Base-by-base conservation (phyloP, 2,888 invertebrate genomes). In the Chaetoderma sp. region DNA sequence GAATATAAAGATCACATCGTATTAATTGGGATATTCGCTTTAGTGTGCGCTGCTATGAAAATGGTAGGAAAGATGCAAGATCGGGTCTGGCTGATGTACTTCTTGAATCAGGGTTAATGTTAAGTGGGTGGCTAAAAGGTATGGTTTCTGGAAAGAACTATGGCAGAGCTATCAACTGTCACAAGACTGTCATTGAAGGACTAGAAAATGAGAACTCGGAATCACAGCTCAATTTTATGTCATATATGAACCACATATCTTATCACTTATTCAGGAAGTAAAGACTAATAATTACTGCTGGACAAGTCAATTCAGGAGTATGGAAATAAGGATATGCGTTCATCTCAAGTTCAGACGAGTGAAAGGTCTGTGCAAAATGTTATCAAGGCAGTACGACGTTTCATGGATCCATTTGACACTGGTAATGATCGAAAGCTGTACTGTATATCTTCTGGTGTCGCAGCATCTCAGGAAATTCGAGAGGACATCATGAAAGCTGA, bases 111-210 rank as follows among this genome's bases (percentile, higher is more conserved):
- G 67, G 66, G 5, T 39, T 60, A 33, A 49, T 65, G 4, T 21
- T 57, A 16, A 16, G 42, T 52, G 70, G 72, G n/a, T 72, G 72
- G 10, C 16, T 73, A 4, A 30, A 61, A 13, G 70, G 70, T 5
- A 69, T 72, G 10, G 21, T 73, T 2, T 47, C 55, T 13, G 72
- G 72, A 60, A n/a, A n/a, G n/a, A n/a, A n/a, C n/a, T n/a, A n/a
- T n/a, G n/a, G n/a, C n/a, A n/a, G n/a, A n/a, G n/a, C 72, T 4
- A 63, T 74, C 49, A 33, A 66, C 39, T 74, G 73, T 47, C 73
- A 72, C 42, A 74, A 70, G 32, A 56, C 27, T 2, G 8, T 72
- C 28, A 13, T 59, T 6, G 72, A 72, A 63, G 33, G 52, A 32
- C 33, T 71, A 30, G 72, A 72, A 54, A 59, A n/a, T n/a, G n/a